Evolutionary conservation across 2,113 vertebrate genomes (phyloP), one percentile per base, ranked within the genome.

Genomic region (Erythrolamprus reginae): DNA sequence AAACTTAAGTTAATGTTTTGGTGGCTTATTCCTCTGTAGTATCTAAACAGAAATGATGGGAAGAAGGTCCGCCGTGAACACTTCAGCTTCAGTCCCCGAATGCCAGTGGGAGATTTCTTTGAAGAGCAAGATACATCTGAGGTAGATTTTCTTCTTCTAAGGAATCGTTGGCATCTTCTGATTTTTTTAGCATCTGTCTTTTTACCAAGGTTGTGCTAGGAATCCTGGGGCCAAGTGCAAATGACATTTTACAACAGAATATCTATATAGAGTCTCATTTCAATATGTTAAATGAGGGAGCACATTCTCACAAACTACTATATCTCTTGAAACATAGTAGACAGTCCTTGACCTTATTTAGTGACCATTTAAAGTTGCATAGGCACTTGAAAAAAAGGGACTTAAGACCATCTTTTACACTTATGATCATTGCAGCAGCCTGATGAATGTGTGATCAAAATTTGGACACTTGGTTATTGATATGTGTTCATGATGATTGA

Each of bases 71-170:
- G 97, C 48, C 98, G 99, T 0, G 98, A 99, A 90, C 98, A 99
- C 95, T 99, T 99, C 97, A 99, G 99, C 96, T 99, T 99, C 97
- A 99, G 99, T 94, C 99, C 99, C 24, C 98, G 99, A 4, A 99
- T 99, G 98, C 98, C 99, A 0, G 98, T 99, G 86, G 99, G 99
- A 56, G 99, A 99, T 83, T 99, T 99, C 94, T 99, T 98, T n/a
- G 99, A 99, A 97, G 98, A 99, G 93, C 97, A 97, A 94, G 98
- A 99, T 87, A 98, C 97, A 0, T 94, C 98, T 0, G 98, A 99
- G 98, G 99, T 99, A 87, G 86, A 96, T 95, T 15, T n/a, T 91
- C 82, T 12, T 84, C 61, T 65, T 65, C 28, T 65, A 28, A 55
- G 61, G 10, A 53, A 26, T 26, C 9, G 50, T 10, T 91, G 47